Evolutionary conservation across 2,797 vertebrate genomes (phyloP), one percentile per base, ranked within the genome.

Genomic region (Fistularia tabacaria): DNA sequence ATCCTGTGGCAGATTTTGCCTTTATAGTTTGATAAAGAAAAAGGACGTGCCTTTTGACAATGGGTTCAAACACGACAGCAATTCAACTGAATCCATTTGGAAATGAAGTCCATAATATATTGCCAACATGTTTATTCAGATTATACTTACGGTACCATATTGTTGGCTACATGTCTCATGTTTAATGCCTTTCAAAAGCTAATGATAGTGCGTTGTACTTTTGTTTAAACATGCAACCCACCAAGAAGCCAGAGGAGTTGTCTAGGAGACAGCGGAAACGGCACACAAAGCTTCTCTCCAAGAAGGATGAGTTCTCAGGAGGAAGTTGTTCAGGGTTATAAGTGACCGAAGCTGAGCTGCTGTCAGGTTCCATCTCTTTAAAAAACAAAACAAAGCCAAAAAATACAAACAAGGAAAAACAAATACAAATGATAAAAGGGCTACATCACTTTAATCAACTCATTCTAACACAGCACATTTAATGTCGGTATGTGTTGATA

Each of bases 241-340:
- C 93, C 90, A 93, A 83, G 62, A 95, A 95, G 49, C 93, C 93
- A 0, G 90, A 93, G 37, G 92, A 94, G 70, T 91, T 94, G 78
- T 94, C 92, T 55, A 93, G 81, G 3, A 94, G 87, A 85, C 93
- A 95, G 66, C 90, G 88, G 68, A 95, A 92, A 49, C 89, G 90
- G 60, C 93, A 94, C 54, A 91, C 73, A 47, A 95, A 95, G 77
- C 65, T 92, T 56, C 91, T 91, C 74, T 95, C 92, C 61, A 88
- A 7, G 10, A 87, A 92, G 57, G 83, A 88, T 0, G 78, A 85
- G 62, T 90, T 87, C 61, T 92, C 83, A 0, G 80, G 85, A 1
- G 55, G 65, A 38, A 88, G 78, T 10, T 85, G 87, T 1, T 86
- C 85, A 0, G 81, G 85, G 45, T 77, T 81, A 57, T 87, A 88